phyloP scores from a whole-genome alignment of 2,888 invertebrate species.

The Ectropis crepuscularia region DNA sequence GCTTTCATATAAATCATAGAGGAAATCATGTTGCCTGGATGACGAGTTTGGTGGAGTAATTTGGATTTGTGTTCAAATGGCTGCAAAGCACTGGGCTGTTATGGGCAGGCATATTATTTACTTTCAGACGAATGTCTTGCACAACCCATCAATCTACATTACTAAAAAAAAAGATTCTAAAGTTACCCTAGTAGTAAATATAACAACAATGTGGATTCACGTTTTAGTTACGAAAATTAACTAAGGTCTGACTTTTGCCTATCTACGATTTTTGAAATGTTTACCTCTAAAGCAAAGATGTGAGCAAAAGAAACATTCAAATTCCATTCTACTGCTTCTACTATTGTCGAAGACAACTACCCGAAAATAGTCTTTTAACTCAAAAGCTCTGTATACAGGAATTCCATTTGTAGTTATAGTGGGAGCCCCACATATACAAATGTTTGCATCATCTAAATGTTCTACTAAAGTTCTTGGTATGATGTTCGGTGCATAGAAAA shows the following conservation, averaged over 20 bases:
- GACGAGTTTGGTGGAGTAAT: no score
- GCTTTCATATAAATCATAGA: no score
- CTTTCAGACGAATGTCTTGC: no score
- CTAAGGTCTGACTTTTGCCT: neutral
- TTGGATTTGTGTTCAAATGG: no score
- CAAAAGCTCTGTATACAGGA: constrained; percentile 63
- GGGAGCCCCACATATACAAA: constrained; percentile 86
- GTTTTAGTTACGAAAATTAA: no score
- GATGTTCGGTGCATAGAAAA: constrained; percentile 82
- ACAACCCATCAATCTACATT: no score
- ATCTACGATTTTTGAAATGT: neutral
- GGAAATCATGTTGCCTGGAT: no score
- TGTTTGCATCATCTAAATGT: constrained; percentile 85
- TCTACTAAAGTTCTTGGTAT: constrained; percentile 85
- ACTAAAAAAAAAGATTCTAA: no score
- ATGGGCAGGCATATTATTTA: no score
- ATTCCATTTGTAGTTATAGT: constrained; percentile 61
- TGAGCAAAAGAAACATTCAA: constrained; percentile 87
- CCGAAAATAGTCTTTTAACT: constrained; percentile 69
- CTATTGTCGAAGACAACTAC: constrained; percentile 67
- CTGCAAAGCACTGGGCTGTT: no score
- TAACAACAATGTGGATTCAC: no score
- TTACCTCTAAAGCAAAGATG: constrained; percentile 65
- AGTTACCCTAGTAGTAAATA: no score
- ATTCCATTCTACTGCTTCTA: constrained; percentile 68